Percentiles rank a stretch among this genome's conserved stretches.
phyloP scores from a whole-genome alignment of 2,797 vertebrate species.

The Chloroceryle inda region DNA sequence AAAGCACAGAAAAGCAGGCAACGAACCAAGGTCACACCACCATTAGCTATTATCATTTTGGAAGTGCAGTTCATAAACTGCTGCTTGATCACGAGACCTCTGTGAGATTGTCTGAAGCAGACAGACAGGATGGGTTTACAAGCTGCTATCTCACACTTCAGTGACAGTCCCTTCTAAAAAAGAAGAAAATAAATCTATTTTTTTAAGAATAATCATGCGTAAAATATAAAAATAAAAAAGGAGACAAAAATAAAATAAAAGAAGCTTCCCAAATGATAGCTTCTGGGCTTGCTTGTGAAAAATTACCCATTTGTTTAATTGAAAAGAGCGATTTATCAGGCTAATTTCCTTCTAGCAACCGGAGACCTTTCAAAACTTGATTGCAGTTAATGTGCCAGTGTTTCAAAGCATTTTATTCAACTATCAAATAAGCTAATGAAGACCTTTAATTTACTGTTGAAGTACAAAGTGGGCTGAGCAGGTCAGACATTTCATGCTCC shows the following conservation, averaged over 20 bases:
- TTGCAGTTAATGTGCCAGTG: slow-evolving; percentile 40
- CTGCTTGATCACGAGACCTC: not conserved
- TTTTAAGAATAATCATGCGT: not conserved
- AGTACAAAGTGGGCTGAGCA: not conserved
- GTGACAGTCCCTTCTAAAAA: not conserved
- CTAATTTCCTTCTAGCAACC: slow-evolving; percentile 58
- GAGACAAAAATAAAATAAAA: not conserved
- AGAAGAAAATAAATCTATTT: not conserved
- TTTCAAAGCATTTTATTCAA: slow-evolving; percentile 62
- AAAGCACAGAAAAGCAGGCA: slow-evolving; percentile 18
- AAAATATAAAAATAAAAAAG: not conserved
- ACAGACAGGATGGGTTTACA: not conserved
- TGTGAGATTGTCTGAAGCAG: not conserved
- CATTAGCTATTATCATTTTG: not conserved
- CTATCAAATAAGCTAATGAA: slow-evolving; percentile 57
- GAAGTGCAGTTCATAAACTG: not conserved
- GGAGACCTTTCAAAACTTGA: slow-evolving; percentile 67
- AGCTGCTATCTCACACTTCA: not conserved
- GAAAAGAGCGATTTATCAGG: slow-evolving; percentile 53
- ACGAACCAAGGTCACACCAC: not conserved
- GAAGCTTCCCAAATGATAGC: not conserved
- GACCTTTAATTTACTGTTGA: slow-evolving; percentile 63
- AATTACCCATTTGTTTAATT: slow-evolving; percentile 34
- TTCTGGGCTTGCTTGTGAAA: slow-evolving; percentile 30
- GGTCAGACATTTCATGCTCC: not conserved